Evolutionary conservation across 53 echinoderm and acorn worm species (phyloP).

Genomic region (Pentamera pediparva): DNA sequence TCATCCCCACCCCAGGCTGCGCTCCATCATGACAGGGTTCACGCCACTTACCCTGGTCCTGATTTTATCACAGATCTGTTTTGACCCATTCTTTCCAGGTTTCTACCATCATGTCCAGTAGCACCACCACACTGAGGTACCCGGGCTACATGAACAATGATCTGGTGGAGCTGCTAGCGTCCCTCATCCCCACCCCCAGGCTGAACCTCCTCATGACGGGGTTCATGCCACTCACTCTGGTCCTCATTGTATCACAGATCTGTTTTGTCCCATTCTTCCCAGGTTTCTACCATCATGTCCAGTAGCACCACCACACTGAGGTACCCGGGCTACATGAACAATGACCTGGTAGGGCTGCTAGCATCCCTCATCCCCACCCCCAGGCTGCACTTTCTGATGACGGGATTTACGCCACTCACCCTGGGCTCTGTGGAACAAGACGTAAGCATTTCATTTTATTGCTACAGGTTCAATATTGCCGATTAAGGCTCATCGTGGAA

Average conservation of each 20-base stretch:
- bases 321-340: constrained; percentile 99
- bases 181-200: constrained; percentile 93
- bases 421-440: constrained; percentile 82
- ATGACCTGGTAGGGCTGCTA: constrained; percentile 93
- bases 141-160: constrained; percentile 99
- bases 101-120: constrained; percentile 92
- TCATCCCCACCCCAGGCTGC: constrained; percentile 94
- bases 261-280: neutral
- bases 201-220: constrained; percentile 97
- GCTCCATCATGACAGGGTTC: constrained; percentile 98
- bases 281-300: constrained; percentile 99
- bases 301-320: constrained; percentile 90
- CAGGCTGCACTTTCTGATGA: constrained; percentile 94
- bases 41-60: constrained; percentile 91
- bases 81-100: constrained; percentile 52
- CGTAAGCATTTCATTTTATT: constrained; percentile 37
- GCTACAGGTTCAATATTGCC: no score
- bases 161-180: constrained; percentile 91
- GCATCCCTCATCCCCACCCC: constrained; percentile 97
- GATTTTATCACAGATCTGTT: no score
- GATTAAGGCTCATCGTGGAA: no score
- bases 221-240: constrained; percentile 91
- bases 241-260: no score
- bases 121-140: constrained; percentile 71
- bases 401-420: constrained; percentile 93